A percentile compares a stretch with the other conserved stretches of the same genome.
Conservation (phyloP, 2,113 vertebrate genomes). For the Seriola aureovittata region DNA sequence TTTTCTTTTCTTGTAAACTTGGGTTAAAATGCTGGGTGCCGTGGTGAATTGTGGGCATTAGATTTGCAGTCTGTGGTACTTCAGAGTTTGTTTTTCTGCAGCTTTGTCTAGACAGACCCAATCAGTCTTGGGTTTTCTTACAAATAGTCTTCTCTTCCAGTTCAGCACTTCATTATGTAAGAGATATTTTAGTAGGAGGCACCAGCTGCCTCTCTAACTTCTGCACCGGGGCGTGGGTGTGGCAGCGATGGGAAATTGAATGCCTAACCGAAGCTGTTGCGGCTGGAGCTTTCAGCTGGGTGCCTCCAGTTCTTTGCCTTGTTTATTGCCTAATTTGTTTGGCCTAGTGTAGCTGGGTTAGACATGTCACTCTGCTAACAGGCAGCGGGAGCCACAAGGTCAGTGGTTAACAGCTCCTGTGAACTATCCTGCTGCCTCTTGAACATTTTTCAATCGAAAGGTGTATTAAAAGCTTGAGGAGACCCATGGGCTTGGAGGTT, state of each 20-base stretch:
- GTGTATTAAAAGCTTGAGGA: conserved; percentile 63
- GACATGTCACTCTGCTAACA: conserved; percentile 57
- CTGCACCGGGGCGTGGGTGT: conserved; percentile 4
- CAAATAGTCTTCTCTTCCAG: conserved; percentile 37
- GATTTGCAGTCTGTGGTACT: conserved; percentile 11
- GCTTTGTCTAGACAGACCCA: conserved; percentile 45
- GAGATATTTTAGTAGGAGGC: conserved; percentile 33
- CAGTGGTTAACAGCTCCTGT: conserved; percentile 65
- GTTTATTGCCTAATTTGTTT: conserved; percentile 68
- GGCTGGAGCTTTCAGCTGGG: conserved; percentile 40
- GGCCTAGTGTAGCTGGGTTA: conserved; percentile 43
- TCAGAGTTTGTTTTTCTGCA: conserved; percentile 26
- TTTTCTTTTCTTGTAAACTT: neutral
- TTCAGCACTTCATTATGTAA: conserved; percentile 51
- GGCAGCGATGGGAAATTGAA: conserved; percentile 32
- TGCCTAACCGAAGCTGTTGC: conserved; percentile 21
- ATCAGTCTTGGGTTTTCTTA: conserved; percentile 37
- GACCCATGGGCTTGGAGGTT: conserved; percentile 57
- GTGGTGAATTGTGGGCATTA: conserved; percentile 27
- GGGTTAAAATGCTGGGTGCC: conserved; percentile 13
- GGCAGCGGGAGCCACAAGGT: conserved; percentile 57
- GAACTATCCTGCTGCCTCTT: conserved; percentile 58
- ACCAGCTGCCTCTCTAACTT: conserved; percentile 43
- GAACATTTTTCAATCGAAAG: conserved; percentile 65
- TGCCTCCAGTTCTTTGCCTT: conserved; percentile 32